phyloP scores from a whole-genome alignment of 1,140 invertebrate species.

The Drosophila setifemur region DNA sequence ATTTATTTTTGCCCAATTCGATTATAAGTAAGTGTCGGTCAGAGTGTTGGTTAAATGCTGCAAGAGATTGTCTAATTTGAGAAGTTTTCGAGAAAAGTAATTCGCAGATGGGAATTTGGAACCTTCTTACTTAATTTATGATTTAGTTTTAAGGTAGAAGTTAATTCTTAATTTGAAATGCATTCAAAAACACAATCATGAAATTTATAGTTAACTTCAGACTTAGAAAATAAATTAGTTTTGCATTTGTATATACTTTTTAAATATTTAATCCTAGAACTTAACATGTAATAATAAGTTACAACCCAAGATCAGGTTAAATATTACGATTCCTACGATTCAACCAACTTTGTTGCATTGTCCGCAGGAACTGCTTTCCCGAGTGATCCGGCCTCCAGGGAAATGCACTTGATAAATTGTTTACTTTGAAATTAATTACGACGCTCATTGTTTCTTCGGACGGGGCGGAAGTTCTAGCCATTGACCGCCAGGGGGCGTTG shows the following conservation, averaged over 20 bases:
- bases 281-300: too few relatives aligned
- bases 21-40: slow-evolving; percentile 39
- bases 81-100: slow-evolving; percentile 18
- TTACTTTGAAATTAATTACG: slow-evolving; percentile 77
- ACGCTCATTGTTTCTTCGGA: slow-evolving; percentile 67
- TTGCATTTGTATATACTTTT: too few relatives aligned
- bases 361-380: neutral
- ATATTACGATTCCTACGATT: too few relatives aligned
- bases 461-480: slow-evolving; percentile 47
- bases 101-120: neutral
- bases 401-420: slow-evolving; percentile 73
- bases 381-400: neutral
- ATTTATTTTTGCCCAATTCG: slow-evolving; percentile 47
- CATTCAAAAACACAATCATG: too few relatives aligned
- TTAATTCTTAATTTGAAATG: too few relatives aligned
- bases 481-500: slow-evolving; percentile 38
- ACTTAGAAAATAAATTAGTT: too few relatives aligned
- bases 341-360: too few relatives aligned
- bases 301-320: too few relatives aligned
- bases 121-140: too few relatives aligned
- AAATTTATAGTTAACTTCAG: too few relatives aligned
- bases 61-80: slow-evolving; percentile 11
- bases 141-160: too few relatives aligned
- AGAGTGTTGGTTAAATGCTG: slow-evolving; percentile 15
- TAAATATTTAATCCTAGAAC: too few relatives aligned